These are phyloP conservation scores for Alfaro cultratus DNA, from an alignment of 2,797 vertebrate genomes.

Conservation along the genomic window DNA sequence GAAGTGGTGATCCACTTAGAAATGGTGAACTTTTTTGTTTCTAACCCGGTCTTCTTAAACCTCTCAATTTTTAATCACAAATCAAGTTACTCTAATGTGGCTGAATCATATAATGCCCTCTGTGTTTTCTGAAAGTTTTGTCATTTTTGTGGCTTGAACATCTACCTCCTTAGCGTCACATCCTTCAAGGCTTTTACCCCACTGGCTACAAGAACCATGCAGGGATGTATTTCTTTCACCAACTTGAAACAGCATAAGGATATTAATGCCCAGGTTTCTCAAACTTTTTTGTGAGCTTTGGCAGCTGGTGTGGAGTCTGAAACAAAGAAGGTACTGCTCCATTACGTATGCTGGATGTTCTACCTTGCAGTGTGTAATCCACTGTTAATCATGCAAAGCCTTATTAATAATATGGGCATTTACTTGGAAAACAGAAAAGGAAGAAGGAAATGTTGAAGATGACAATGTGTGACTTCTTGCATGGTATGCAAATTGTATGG, in stretches of 20 bases:
- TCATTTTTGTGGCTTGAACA: constrained; percentile 22
- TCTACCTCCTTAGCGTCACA: constrained; percentile 31
- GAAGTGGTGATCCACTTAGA: background rate
- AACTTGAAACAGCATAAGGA: constrained; percentile 32
- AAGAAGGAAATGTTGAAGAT: background rate
- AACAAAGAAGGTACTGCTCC: constrained; percentile 25
- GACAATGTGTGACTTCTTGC: background rate
- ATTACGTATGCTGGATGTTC: constrained; percentile 26
- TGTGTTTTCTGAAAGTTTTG: constrained; percentile 9
- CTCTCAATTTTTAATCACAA: background rate
- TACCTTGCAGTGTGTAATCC: background rate
- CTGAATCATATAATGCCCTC: constrained; percentile 34
- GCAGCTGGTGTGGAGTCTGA: constrained; percentile 38
- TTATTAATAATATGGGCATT: background rate
- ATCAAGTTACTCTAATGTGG: background rate
- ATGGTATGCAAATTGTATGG: background rate
- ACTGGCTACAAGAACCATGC: constrained; percentile 38
- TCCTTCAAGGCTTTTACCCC: constrained; percentile 48
- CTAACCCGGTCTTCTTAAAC: background rate
- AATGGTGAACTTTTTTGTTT: background rate
- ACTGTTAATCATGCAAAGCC: background rate
- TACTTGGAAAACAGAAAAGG: background rate
- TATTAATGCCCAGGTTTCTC: constrained; percentile 48
- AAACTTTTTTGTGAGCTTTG: constrained; percentile 48
- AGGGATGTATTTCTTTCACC: constrained; percentile 60